phyloP scores from a whole-genome alignment of 2,888 invertebrate genomes.

The Gryllus longicercus region DNA sequence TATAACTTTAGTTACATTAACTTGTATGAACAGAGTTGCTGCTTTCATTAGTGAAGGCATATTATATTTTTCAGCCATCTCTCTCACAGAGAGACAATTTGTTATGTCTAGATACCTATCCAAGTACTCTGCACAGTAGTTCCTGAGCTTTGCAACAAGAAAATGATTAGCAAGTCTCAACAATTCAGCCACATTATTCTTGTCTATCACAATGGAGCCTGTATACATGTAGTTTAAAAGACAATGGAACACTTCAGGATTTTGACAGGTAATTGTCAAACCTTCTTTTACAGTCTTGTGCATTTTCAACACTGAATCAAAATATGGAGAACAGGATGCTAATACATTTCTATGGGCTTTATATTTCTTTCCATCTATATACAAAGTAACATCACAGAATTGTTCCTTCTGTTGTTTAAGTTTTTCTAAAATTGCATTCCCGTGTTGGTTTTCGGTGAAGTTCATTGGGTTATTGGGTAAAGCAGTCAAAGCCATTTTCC shows the following conservation, averaged over 20 bases:
- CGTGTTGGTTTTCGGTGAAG: slow-evolving; percentile 48
- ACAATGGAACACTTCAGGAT: slow-evolving; percentile 56
- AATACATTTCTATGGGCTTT: slow-evolving; percentile 61
- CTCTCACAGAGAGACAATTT: slow-evolving; percentile 61
- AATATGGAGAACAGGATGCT: slow-evolving; percentile 62
- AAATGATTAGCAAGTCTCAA: slow-evolving; percentile 61
- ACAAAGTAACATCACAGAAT: slow-evolving; percentile 60
- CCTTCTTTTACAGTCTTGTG: slow-evolving; percentile 54
- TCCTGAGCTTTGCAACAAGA: slow-evolving; percentile 57
- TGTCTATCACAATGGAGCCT: slow-evolving; percentile 55
- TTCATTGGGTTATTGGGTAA: slow-evolving; percentile 41
- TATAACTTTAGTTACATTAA: slow-evolving; percentile 53
- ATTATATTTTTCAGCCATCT: slow-evolving; percentile 58
- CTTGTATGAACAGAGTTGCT: slow-evolving; percentile 54
- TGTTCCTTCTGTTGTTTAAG: slow-evolving; percentile 52
- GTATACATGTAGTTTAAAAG: slow-evolving; percentile 65
- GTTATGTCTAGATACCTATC: slow-evolving; percentile 58
- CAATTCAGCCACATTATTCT: slow-evolving; percentile 59
- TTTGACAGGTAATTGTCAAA: slow-evolving; percentile 55
- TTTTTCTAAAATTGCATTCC: slow-evolving; percentile 47
- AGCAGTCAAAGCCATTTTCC: slow-evolving; percentile 32
- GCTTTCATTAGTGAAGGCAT: slow-evolving; percentile 56
- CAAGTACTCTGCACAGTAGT: slow-evolving; percentile 62
- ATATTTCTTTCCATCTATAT: slow-evolving; percentile 57
- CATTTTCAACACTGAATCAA: slow-evolving; percentile 58